Conservation (phyloP, 2,888 invertebrate species). For the Hedya salicella region DNA sequence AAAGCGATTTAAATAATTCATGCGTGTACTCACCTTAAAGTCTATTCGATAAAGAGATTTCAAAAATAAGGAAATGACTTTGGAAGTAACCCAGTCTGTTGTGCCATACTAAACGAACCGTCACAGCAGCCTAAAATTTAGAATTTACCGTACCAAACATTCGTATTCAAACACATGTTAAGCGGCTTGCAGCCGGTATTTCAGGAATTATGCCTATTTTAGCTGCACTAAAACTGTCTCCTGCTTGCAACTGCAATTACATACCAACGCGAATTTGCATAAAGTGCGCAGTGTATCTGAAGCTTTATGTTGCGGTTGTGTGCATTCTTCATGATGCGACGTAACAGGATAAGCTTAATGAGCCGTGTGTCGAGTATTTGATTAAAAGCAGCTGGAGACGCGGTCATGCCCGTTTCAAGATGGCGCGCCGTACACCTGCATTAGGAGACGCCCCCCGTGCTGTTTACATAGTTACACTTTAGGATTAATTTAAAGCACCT, state of each 20-base stretch:
- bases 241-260: constrained; percentile 39
- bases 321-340: constrained; percentile 33
- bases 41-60: too few relatives aligned
- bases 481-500: too few relatives aligned
- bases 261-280: constrained; percentile 37
- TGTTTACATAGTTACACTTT: too few relatives aligned
- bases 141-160: constrained; percentile 5
- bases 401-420: too few relatives aligned
- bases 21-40: too few relatives aligned
- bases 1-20: too few relatives aligned
- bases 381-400: too few relatives aligned
- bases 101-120: background rate
- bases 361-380: background rate
- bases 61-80: background rate
- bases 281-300: constrained; percentile 23
- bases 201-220: constrained; percentile 35
- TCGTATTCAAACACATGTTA: constrained; percentile 22
- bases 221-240: constrained; percentile 38
- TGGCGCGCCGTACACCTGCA: too few relatives aligned
- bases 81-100: background rate
- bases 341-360: constrained; percentile 17
- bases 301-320: constrained; percentile 22
- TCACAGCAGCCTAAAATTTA: background rate
- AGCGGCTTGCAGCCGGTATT: constrained; percentile 28
- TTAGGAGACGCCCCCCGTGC: too few relatives aligned